Evolutionary conservation across 2,888 invertebrate genomes (phyloP).

Genomic region (Volucella zonaria): DNA sequence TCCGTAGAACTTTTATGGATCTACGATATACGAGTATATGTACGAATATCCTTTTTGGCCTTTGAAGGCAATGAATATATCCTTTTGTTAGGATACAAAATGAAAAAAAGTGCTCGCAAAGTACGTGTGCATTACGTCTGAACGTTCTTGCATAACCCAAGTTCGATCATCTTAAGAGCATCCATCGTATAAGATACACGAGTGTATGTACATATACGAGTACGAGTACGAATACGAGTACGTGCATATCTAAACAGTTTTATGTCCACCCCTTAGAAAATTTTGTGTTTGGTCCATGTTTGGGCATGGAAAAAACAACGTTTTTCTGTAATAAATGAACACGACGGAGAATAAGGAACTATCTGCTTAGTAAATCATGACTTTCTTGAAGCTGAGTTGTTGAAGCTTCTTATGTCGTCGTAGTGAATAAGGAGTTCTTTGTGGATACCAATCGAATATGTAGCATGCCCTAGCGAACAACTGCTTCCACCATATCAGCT

Average conservation of each 20-base stretch:
- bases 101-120: neutral
- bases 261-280: constrained; percentile 23
- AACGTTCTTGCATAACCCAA: neutral
- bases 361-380: too few species aligned
- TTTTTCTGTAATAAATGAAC: constrained; percentile 13
- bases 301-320: neutral
- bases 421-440: too few species aligned
- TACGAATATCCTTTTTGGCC: constrained; percentile 12
- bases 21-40: neutral
- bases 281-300: neutral
- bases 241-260: constrained; percentile 37
- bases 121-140: constrained; percentile 34
- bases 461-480: too few species aligned
- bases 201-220: neutral
- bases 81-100: neutral
- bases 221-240: constrained; percentile 8
- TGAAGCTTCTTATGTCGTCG: too few species aligned
- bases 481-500: too few species aligned
- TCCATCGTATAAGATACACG: constrained; percentile 31
- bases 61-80: constrained; percentile 37
- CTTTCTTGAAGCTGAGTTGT: too few species aligned
- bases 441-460: too few species aligned
- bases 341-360: neutral
- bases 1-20: constrained; percentile 13
- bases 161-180: constrained; percentile 18